A percentile compares a stretch with the other conserved stretches of the same genome.
phyloP scores from a whole-genome alignment of 2,797 vertebrate genomes.

The Pangasius mekongensis region DNA sequence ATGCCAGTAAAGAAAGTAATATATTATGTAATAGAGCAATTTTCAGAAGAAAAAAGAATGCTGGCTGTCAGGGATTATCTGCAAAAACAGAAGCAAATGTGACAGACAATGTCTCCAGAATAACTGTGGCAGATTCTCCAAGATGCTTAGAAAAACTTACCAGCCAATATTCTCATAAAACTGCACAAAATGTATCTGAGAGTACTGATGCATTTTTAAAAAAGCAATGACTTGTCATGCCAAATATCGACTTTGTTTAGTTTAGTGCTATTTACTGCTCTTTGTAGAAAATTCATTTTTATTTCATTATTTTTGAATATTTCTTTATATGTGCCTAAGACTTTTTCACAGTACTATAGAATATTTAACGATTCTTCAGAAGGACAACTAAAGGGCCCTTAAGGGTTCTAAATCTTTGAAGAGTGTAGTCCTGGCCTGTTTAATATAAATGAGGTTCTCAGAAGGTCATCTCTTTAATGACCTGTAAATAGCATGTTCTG shows the following conservation, averaged over 20 bases:
- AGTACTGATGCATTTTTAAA: not conserved
- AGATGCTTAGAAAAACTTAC: not conserved
- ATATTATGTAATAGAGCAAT: not conserved
- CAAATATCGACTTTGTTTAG: not conserved
- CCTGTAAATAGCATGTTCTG: not conserved
- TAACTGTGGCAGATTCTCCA: not conserved
- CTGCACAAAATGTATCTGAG: not conserved
- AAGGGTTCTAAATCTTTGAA: not conserved
- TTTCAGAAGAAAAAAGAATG: not conserved
- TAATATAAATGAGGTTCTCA: not conserved
- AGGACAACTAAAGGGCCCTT: not conserved
- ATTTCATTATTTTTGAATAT: not conserved
- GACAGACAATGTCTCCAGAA: not conserved
- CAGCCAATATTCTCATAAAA: not conserved
- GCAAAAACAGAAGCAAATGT: not conserved
- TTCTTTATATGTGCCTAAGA: not conserved
- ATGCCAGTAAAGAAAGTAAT: not conserved
- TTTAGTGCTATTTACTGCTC: not conserved
- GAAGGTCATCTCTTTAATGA: not conserved
- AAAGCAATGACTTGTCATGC: not conserved
- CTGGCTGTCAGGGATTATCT: not conserved
- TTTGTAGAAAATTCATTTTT: not conserved
- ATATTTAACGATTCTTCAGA: not conserved
- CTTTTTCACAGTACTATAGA: not conserved
- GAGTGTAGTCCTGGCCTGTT: not conserved